These are phyloP conservation scores for Petaurus breviceps DNA, from an alignment of 2,113 vertebrate species.

Conservation along the genomic window DNA sequence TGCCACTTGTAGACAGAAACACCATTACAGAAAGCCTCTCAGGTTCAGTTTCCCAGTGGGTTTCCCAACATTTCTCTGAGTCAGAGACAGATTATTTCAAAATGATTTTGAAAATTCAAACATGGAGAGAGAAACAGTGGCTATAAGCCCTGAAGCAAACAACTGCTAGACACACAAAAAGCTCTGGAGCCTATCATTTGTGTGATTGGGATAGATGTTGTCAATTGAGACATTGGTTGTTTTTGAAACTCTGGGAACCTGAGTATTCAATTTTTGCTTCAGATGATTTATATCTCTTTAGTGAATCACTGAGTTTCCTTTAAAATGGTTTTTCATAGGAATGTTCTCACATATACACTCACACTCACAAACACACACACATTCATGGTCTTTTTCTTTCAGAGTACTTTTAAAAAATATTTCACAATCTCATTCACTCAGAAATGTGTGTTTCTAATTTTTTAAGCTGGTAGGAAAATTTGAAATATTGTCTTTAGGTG, in stretches of 20 bases:
- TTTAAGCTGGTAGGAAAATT: slow-evolving; percentile 19
- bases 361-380: not conserved
- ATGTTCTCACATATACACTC: not conserved
- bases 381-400: not conserved
- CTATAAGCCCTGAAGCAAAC: not conserved
- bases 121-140: not conserved
- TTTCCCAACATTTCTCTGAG: not conserved
- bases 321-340: not conserved
- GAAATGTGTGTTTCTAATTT: not conserved
- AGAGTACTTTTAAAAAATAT: not conserved
- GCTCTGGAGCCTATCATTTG: not conserved
- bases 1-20: not conserved
- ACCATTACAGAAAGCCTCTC: not conserved
- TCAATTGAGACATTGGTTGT: not conserved
- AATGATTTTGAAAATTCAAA: slow-evolving; percentile 21
- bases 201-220: not conserved
- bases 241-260: not conserved
- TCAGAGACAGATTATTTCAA: not conserved
- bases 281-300: not conserved
- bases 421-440: not conserved
- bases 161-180: not conserved
- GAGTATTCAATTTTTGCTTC: not conserved
- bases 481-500: slow-evolving; percentile 1
- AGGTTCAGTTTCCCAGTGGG: not conserved
- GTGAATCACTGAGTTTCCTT: not conserved